Evolutionary conservation across 1,140 invertebrate species (phyloP), one percentile per base, ranked within the genome.

Genomic region (Drosophila lacertosa): DNA sequence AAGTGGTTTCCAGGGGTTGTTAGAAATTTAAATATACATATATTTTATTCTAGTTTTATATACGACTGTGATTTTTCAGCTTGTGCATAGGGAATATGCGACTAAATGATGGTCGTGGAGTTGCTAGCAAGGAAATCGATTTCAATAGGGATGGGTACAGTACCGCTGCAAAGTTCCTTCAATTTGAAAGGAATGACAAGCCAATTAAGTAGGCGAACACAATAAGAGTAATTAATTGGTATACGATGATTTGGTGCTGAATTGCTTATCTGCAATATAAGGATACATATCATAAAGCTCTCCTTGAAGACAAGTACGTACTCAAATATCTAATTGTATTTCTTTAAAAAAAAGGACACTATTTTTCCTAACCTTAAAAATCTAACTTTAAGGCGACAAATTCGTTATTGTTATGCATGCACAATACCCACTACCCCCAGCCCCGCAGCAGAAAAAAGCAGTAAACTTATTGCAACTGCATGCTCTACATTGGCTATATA

Each of bases 391-490:
- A 44, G 20, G 20, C 18, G n/a, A 44, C 18, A 44, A 22, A 4
- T 20, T n/a, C 4, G 2, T 29, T 13, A 48, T 16, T 48, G 13
- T 1, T 7, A 48, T 48, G 45, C 3, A 29, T 15, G 22, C 20
- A 2, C 20, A 48, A 26, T 15, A 4, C 7, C 22, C 22, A 29
- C 6, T 7, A 10, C 2, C 20, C 5, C 3, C 22, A 1, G 15
- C 1, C 10, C 13, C 7, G 0, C 22, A 10, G 16, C 44, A 15
- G 2, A 2, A 4, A 4, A 29, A 26, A 9, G 18, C 4, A 15
- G 6, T 47, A 7, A 29, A 47, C 16, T 5, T 47, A 6, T 47
- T 47, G 22, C 44, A 47, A 16, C 4, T 48, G 24, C 45, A 44
- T 2, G 42, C 20, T 6, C 20, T 44, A 2, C 11, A 48, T 4